phyloP scores from a whole-genome alignment of 2,888 invertebrate genomes.

The Oasisia sp. region DNA sequence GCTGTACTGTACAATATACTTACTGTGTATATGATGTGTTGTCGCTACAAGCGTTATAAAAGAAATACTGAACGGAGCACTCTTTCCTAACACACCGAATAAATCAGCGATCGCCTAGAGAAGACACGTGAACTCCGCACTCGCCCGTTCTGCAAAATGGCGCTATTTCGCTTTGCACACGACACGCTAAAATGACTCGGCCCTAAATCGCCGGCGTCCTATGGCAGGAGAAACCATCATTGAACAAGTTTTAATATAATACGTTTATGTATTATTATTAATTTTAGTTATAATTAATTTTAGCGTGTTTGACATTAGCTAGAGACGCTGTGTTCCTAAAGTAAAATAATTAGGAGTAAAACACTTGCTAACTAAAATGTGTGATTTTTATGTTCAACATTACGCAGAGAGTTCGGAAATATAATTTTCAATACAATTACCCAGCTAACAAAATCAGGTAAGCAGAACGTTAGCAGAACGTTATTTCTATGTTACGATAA shows the following conservation, averaged over 20 bases:
- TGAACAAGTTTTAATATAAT: neutral
- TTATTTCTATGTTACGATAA: no score
- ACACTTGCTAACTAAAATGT: no score
- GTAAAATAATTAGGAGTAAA: no score
- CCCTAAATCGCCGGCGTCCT: neutral
- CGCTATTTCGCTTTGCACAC: constrained; percentile 1
- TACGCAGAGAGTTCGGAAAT: no score
- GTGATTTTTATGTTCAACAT: no score
- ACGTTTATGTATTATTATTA: no score
- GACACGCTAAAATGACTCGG: constrained; percentile 1
- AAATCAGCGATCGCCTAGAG: neutral
- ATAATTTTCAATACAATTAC: no score
- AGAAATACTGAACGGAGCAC: neutral
- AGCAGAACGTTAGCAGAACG: no score
- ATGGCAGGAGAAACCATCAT: neutral
- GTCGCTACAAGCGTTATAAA: neutral
- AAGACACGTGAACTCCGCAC: constrained; percentile 12
- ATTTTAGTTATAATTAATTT: no score
- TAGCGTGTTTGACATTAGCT: no score
- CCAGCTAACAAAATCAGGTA: no score
- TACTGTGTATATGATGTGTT: neutral
- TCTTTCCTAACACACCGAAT: neutral
- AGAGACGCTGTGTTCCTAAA: no score
- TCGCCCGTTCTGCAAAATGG: constrained; percentile 4
- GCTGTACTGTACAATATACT: neutral